A percentile compares a stretch with the other conserved stretches of the same genome.
Conservation (phyloP, 2,888 invertebrate species). For the Beris morrisii region DNA sequence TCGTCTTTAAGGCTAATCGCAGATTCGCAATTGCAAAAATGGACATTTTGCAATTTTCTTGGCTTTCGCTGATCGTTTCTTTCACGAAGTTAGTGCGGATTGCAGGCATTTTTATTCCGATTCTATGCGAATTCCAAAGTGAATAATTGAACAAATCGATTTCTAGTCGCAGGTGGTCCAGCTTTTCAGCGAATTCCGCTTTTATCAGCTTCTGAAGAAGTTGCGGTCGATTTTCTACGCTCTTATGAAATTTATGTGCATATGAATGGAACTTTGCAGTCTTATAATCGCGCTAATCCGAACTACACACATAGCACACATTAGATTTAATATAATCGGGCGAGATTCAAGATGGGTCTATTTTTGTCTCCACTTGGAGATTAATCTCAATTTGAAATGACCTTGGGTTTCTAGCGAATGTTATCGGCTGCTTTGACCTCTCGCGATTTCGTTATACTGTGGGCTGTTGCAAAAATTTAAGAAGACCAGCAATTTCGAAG, state of each 20-base stretch:
- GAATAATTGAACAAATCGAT: slow-evolving; percentile 13
- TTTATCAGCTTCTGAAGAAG: slow-evolving; percentile 1
- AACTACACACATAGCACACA: slow-evolving; percentile 1
- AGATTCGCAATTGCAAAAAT: slow-evolving; percentile 19
- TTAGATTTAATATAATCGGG: slow-evolving; percentile 1
- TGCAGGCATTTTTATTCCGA: slow-evolving; percentile 9
- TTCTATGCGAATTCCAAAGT: slow-evolving; percentile 7
- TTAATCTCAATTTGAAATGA: slow-evolving; percentile 31
- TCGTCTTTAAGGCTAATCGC: slow-evolving; percentile 6
- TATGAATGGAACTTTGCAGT: neutral
- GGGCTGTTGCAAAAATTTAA: slow-evolving; percentile 6
- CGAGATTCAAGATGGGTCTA: slow-evolving; percentile 10
- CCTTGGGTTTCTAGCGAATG: slow-evolving; percentile 28
- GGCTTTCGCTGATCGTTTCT: slow-evolving; percentile 17
- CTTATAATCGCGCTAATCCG: neutral
- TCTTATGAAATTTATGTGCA: slow-evolving; percentile 2
- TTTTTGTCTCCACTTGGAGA: slow-evolving; percentile 11
- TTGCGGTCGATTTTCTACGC: neutral
- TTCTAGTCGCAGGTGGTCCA: slow-evolving; percentile 27
- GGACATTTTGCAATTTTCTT: slow-evolving; percentile 13
- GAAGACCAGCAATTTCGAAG: neutral
- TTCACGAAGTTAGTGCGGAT: slow-evolving; percentile 6
- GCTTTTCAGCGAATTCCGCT: slow-evolving; percentile 14
- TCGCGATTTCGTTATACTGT: slow-evolving; percentile 8
- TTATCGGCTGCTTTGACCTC: slow-evolving; percentile 25